Percentiles rank a stretch among this genome's conserved stretches.
These are phyloP conservation scores for Pentalonia nigronervosa DNA, from an alignment of 1,140 invertebrate genomes.

Conservation along the genomic window DNA sequence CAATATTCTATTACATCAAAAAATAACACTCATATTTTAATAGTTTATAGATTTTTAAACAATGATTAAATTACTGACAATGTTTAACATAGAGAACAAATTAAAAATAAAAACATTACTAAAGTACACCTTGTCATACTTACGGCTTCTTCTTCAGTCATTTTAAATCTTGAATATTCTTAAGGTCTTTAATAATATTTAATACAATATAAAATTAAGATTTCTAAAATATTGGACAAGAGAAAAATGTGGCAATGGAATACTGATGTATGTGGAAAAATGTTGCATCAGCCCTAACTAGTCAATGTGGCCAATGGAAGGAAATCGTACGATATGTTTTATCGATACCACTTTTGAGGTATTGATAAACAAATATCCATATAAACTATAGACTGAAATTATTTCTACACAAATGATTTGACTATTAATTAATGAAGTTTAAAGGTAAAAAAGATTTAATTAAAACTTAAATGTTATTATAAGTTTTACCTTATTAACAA, in stretches of 20 bases:
- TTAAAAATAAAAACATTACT: neutral
- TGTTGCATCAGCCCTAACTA: conserved; percentile 51
- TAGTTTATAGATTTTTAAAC: neutral
- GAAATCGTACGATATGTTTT: conserved; percentile 20
- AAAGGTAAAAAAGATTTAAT: neutral
- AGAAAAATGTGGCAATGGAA: conserved; percentile 37
- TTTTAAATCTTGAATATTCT: conserved; percentile 46
- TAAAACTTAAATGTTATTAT: neutral
- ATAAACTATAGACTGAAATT: neutral
- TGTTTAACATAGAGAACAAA: neutral
- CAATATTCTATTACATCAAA: neutral
- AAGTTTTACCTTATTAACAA: neutral
- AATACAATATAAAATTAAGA: conserved; percentile 7
- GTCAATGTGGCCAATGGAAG: conserved; percentile 51
- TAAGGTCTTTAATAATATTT: neutral
- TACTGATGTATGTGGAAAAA: conserved; percentile 12
- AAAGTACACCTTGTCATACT: conserved; percentile 47
- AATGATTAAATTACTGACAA: neutral
- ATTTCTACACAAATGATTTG: neutral
- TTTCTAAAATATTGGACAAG: neutral
- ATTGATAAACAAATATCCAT: conserved; percentile 1
- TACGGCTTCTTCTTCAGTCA: conserved; percentile 63
- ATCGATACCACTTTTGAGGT: neutral
- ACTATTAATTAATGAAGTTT: neutral
- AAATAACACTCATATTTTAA: conserved; percentile 1